Evolutionary conservation across 2,113 vertebrate genomes (phyloP), one percentile per base, ranked within the genome.

Genomic region (Malaclemys terrapin): DNA sequence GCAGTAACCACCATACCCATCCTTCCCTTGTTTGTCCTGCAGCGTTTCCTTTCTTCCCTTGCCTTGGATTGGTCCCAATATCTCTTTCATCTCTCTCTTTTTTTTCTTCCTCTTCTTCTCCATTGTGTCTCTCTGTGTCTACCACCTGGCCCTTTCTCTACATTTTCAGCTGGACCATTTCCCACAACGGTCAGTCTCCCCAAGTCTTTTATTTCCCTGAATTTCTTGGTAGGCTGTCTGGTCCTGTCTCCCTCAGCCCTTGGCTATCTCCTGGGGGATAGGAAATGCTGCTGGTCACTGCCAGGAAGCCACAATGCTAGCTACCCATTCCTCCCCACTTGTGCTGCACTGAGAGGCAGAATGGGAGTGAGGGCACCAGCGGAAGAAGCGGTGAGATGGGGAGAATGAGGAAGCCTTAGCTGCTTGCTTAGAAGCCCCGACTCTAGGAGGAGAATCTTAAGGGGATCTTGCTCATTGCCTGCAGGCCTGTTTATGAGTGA

Each of bases 381-480:
- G 5, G 62, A 8, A n/a, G 35, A 84, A 84, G 81, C 19, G 12
- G 56, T 24, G 69, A 38, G 45, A 27, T 0, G 1, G 50, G 8
- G 52, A 62, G 38, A 50, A 80, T 0, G 0, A 85, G 52, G 25
- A 80, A 85, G 72, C 38, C 69, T 87, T 49, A 4, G 9, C 47
- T 93, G 79, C 75, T 4, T 1, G 8, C 81, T 87, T 16, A 69
- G 62, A 69, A 69, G 14, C 35, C 62, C 62, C 3, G 35, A 69
- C 62, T 69, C 62, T 69, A 8, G 62, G 85, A 81, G 29, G 88
- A 65, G 79, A 49, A 31, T 24, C 1, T 0, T 20, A 24, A 31
- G 75, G 22, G 47, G 42, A 86, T 16, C 38, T 8, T 27, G 3
- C 13, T 78, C 7, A 6, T 19, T 17, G 83, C 83, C 49, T 10